Evolutionary conservation across 2,888 invertebrate genomes (phyloP).

Genomic region (Apamea anceps): DNA sequence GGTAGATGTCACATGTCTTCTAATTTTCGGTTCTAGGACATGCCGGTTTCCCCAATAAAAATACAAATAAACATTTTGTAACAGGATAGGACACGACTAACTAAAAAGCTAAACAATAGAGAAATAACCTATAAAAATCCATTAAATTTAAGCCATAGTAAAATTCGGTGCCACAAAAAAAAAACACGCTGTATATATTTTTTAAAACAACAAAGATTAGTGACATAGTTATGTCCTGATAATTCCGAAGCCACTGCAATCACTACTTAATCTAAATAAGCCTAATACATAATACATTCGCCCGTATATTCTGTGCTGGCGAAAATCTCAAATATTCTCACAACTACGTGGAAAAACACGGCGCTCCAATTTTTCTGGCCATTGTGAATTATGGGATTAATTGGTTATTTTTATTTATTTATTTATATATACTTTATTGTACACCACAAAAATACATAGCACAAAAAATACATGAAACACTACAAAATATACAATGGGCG

Average conservation of each 20-base stretch:
- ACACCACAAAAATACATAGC: too few relatives aligned
- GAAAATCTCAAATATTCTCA: conserved; percentile 57
- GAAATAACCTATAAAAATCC: not conserved
- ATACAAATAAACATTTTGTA: not conserved
- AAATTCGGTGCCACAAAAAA: not conserved
- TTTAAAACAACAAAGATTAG: conserved; percentile 3
- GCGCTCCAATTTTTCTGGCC: conserved; percentile 14
- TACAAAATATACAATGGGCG: too few relatives aligned
- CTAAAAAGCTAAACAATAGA: not conserved
- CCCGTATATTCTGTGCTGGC: conserved; percentile 49
- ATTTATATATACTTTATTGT: too few relatives aligned
- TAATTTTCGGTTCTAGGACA: too few relatives aligned
- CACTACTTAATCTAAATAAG: conserved; percentile 56
- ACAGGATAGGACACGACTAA: not conserved
- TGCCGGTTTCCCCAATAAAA: not conserved
- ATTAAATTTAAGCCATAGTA: not conserved
- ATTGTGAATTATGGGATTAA: conserved; percentile 31
- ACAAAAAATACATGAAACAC: too few relatives aligned
- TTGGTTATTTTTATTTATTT: not conserved
- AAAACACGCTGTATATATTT: conserved; percentile 8
- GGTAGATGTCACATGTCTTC: not conserved
- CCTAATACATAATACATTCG: conserved; percentile 59
- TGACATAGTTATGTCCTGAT: conserved; percentile 39
- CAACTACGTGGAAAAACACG: conserved; percentile 32
- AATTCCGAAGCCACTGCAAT: conserved; percentile 25